A percentile compares a stretch with the other conserved stretches of the same genome.
Conservation (phyloP, 2,888 invertebrate species). For the Troides oblongomaculatus region DNA sequence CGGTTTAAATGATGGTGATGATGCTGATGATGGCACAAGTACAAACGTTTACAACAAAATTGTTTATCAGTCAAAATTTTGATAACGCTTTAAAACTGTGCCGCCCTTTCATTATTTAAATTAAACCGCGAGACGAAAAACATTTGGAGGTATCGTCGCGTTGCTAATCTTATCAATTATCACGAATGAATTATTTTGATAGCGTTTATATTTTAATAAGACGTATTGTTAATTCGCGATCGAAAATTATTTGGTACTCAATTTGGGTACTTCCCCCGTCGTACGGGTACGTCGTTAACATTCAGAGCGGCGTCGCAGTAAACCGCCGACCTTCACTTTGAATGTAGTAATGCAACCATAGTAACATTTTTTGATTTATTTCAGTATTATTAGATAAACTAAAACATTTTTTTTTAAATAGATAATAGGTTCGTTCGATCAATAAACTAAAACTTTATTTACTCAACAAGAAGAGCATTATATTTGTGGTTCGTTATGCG, state of each 20-base stretch:
- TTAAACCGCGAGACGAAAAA: not conserved
- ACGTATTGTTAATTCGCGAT: not conserved
- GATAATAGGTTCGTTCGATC: too few species aligned
- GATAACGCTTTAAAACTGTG: not conserved
- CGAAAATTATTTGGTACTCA: constrained; percentile 1
- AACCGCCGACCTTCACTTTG: not conserved
- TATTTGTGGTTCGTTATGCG: too few species aligned
- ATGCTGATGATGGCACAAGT: too few species aligned
- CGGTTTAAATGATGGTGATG: too few species aligned
- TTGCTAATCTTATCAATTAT: constrained; percentile 21
- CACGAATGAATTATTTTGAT: constrained; percentile 20
- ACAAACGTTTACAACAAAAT: too few species aligned
- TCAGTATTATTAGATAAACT: too few species aligned
- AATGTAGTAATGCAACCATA: not conserved
- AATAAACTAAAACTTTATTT: too few species aligned
- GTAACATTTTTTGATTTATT: too few species aligned
- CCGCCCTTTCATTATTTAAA: not conserved
- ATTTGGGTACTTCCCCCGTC: constrained; percentile 2
- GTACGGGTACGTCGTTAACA: not conserved
- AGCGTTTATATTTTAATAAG: constrained; percentile 4
- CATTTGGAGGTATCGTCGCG: constrained; percentile 9
- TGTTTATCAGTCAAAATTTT: not conserved
- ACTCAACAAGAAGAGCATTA: too few species aligned
- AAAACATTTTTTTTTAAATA: too few species aligned
- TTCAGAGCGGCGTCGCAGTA: not conserved